Conservation (phyloP, 2,888 invertebrate species). For the Caenorhabditis uteleia region DNA sequence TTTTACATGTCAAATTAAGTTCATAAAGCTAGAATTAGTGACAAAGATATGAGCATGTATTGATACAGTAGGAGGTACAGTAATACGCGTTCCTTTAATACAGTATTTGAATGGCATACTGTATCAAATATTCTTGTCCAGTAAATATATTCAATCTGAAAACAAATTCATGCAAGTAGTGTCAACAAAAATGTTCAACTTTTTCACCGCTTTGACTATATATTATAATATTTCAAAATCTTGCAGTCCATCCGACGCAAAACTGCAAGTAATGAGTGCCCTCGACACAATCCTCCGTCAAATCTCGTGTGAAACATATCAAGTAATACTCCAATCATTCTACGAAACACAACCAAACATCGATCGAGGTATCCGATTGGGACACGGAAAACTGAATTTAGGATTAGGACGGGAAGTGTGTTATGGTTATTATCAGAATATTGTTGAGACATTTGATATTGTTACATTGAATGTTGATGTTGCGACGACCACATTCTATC, state of each 20-base stretch:
- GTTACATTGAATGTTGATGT: slow-evolving; percentile 31
- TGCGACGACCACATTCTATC: slow-evolving; percentile 36
- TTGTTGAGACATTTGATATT: slow-evolving; percentile 17
- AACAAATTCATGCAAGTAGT: no score
- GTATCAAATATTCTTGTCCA: no score
- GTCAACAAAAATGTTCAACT: no score
- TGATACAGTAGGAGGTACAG: no score
- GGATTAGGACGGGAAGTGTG: slow-evolving; percentile 37
- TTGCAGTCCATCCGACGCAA: neutral
- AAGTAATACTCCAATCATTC: slow-evolving; percentile 29
- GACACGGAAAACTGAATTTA: slow-evolving; percentile 32
- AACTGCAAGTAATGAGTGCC: slow-evolving; percentile 17
- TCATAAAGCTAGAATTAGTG: no score
- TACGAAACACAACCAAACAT: slow-evolving; percentile 22
- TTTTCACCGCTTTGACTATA: no score
- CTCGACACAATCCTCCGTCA: slow-evolving; percentile 36
- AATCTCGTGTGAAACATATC: slow-evolving; percentile 11
- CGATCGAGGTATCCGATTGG: slow-evolving; percentile 8
- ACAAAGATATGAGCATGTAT: no score
- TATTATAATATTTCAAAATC: no score
- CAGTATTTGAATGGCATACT: no score
- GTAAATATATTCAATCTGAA: no score
- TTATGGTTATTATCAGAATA: slow-evolving; percentile 37
- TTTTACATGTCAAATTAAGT: no score
- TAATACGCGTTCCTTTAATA: no score